These are phyloP conservation scores for Drosophila virilis DNA, from an alignment of 1,140 invertebrate genomes.

Conservation along the genomic window DNA sequence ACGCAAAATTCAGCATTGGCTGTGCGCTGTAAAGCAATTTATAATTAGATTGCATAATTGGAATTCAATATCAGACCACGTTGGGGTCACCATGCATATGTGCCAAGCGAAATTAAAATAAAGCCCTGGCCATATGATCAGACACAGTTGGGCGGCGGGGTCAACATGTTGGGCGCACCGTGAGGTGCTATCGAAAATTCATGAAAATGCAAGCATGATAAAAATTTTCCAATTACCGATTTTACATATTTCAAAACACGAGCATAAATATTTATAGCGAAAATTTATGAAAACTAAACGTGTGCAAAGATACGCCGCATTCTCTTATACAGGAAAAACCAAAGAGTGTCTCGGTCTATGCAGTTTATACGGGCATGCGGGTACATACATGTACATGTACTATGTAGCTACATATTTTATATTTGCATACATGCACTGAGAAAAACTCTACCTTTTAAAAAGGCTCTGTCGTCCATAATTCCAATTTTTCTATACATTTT, in stretches of 20 bases:
- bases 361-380: not conserved
- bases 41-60: constrained; percentile 75
- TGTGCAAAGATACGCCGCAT: constrained; percentile 51
- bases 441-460: not conserved
- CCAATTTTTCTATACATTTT: too few relatives aligned
- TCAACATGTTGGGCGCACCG: not conserved
- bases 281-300: constrained; percentile 82
- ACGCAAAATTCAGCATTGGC: constrained; percentile 36
- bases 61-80: constrained; percentile 71
- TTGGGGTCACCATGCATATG: constrained; percentile 25
- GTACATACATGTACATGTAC: not conserved
- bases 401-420: constrained; percentile 6
- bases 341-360: not conserved
- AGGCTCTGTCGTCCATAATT: too few relatives aligned
- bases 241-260: constrained; percentile 75
- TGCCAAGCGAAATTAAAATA: constrained; percentile 51
- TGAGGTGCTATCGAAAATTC: constrained; percentile 35
- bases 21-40: constrained; percentile 43
- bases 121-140: constrained; percentile 1
- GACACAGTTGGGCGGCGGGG: not conserved
- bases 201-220: constrained; percentile 64
- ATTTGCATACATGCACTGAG: constrained; percentile 41
- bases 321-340: not conserved
- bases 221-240: constrained; percentile 82
- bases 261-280: constrained; percentile 77